Conservation (phyloP, 2,797 vertebrate genomes). For the Leucoraja ocellata region DNA sequence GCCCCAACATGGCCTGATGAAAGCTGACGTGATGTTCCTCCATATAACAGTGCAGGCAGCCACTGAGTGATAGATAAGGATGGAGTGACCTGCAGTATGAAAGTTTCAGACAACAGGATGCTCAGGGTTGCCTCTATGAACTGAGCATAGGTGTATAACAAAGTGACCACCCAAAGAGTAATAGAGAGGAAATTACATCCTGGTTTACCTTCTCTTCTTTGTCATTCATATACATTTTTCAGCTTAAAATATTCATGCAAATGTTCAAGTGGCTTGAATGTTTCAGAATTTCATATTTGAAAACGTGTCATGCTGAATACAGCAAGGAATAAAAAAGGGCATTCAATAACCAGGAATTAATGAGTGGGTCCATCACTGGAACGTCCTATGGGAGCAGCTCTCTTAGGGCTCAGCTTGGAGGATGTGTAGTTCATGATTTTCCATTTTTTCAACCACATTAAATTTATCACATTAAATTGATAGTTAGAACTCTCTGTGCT, state of each 20-base stretch:
- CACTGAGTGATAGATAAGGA: too few species aligned
- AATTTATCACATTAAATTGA: neutral
- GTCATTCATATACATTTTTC: neutral
- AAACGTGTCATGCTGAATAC: neutral
- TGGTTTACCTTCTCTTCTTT: neutral
- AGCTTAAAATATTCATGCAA: neutral
- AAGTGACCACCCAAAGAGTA: too few species aligned
- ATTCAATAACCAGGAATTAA: constrained; percentile 18
- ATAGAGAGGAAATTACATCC: neutral
- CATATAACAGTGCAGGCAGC: too few species aligned
- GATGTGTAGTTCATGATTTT: neutral
- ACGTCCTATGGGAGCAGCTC: neutral
- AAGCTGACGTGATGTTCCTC: too few species aligned
- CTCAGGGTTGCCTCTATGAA: too few species aligned
- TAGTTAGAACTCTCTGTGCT: neutral
- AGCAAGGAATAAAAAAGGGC: neutral
- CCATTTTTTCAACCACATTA: neutral
- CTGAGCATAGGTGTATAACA: too few species aligned
- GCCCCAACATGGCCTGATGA: too few species aligned
- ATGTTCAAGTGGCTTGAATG: neutral
- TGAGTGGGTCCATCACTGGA: neutral
- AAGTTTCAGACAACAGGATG: too few species aligned
- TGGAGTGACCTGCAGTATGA: too few species aligned
- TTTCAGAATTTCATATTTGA: neutral
- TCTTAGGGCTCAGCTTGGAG: neutral